Evolutionary conservation across 2,113 vertebrate species (phyloP), one percentile per base, ranked within the genome.

Genomic region (Triplophysa siluroides): DNA sequence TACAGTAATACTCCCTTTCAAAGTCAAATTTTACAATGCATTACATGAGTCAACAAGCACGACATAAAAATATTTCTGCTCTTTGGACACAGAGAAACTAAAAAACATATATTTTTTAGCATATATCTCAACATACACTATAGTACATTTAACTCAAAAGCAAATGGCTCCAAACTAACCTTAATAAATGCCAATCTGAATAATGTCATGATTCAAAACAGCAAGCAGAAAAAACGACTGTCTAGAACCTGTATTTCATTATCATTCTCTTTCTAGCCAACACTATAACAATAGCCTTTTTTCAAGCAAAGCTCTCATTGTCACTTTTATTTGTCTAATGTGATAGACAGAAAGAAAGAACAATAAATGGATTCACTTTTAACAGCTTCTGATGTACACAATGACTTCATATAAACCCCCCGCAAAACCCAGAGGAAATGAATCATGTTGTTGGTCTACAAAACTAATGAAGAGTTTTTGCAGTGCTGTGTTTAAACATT

Each of bases 291-390:
- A 52, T 29, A 23, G 64, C 33, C 65, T 23, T 62, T 29, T 71
- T 74, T 65, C 8, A 76, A 63, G 38, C 45, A 76, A 43, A 56
- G 52, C 26, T 38, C 67, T 73, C 47, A 62, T 83, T 80, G 78
- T 69, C 54, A 68, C 33, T 67, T 65, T 23, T 67, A 78, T 71
- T 72, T 60, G 21, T 66, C 77, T 52, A 77, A 77, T 79, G 78
- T 47, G 43, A 76, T 63, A 85, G 78, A 62, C 73, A 76, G 64
- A 56, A 60, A 79, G 54, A 62, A 29, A 21, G 13, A 68, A 84
- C 72, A 84, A 66, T 80, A 78, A 62, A 65, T 73, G n/a, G 61
- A 73, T 80, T 85, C 6, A 24, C 72, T 85, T 82, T 80, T 61
- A 85, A 79, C 76, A 81, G 54, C 64, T 70, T 58, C 83, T 80